Percentiles rank a stretch among this genome's conserved stretches.
Conservation (phyloP, 2,888 invertebrate genomes). For the Athripsodes cinereus region DNA sequence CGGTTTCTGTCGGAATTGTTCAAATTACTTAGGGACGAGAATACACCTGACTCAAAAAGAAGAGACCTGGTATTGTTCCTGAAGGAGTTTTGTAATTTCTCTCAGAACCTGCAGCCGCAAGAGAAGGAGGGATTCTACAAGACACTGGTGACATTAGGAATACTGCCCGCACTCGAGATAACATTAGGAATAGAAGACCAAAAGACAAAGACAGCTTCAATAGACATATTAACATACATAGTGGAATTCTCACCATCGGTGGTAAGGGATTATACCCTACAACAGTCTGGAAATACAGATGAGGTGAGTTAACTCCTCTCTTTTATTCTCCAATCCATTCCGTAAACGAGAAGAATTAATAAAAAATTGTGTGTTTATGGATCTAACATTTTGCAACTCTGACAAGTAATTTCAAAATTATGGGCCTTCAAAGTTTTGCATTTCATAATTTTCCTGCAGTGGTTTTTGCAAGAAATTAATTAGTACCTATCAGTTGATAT, state of each 20-base stretch:
- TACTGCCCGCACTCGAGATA: conserved; percentile 84
- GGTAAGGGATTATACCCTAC: conserved; percentile 93
- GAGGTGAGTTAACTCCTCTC: conserved; percentile 56
- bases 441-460: too few species aligned
- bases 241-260: conserved; percentile 98
- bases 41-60: conserved; percentile 76
- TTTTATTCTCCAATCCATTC: too few species aligned
- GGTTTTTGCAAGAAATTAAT: too few species aligned
- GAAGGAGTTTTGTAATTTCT: conserved; percentile 98
- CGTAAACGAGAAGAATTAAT: too few species aligned
- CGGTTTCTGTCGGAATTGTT: conserved; percentile 94
- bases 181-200: conserved; percentile 88
- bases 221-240: conserved; percentile 96
- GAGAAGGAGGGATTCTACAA: conserved; percentile 98
- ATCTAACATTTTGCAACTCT: too few species aligned
- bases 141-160: conserved; percentile 81
- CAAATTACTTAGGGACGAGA: conserved; percentile 83
- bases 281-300: conserved; percentile 84
- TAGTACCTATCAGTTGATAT: too few species aligned
- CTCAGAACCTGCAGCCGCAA: conserved; percentile 95
- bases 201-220: conserved; percentile 92
- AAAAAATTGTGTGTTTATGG: too few species aligned
- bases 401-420: too few species aligned
- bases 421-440: too few species aligned
- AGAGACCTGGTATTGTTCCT: conserved; percentile 94